Evolutionary conservation across 2,888 invertebrate genomes (phyloP), one percentile per base, ranked within the genome.

Genomic region (Abscondita cerata): DNA sequence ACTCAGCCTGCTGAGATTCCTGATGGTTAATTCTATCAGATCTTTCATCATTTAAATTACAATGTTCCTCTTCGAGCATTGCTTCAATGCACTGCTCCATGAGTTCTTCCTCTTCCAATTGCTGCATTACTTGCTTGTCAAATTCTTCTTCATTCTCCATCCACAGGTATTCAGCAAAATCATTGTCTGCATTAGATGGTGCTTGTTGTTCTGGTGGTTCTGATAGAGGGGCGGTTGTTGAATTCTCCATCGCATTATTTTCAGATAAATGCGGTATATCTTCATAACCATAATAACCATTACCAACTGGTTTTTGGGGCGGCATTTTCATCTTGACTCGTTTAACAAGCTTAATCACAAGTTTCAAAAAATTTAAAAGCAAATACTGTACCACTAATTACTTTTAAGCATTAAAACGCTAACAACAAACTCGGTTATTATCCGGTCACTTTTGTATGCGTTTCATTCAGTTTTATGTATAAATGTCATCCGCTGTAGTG

Each of bases 101-200:
- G 11, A 93, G 78, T 9, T 92, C 93, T 73, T 94, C 93, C 73
- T 94, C 94, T 75, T 94, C 93, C 15, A 94, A 77, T 74, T 93
- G 89, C 78, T 92, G 90, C 83, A 93, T 85, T 64, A 93, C 93
- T 92, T 93, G 75, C 80, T 92, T 92, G 75, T 96, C 95, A 76
- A 95, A 95, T 75, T 95, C 95, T 74, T 96, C 95, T 75, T 95
- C 92, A 73, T 94, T 91, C 77, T 95, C 95, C 95, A 95, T 95
- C 96, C 95, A 95, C 85, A 95, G 86, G 76, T 94, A 95, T 74
- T 95, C 95, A 0, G 92, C 90, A 78, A 95, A 95, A 80, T 95
- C 94, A 58, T 87, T 87, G 48, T 85, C 87, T 3, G 82, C 81
- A 1, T 83, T 80, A 1, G 77, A 77, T 59, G 81, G 75, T 72